These are phyloP conservation scores for Slavum lentiscoides DNA, from an alignment of 2,888 invertebrate species.

Conservation along the genomic window DNA sequence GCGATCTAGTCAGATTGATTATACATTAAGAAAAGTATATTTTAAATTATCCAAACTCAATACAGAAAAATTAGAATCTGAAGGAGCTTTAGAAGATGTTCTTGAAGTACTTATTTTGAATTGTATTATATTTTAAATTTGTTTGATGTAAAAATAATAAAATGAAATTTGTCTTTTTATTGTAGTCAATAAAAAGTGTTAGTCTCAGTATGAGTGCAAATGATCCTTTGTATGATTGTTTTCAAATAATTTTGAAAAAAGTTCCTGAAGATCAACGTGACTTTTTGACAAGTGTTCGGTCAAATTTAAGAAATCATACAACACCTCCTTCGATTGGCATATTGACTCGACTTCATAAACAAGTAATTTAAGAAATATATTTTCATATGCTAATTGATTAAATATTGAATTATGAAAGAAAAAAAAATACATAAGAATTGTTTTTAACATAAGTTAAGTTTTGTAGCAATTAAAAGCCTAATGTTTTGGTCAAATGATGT, in stretches of 20 bases:
- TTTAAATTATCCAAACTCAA: conserved; percentile 93
- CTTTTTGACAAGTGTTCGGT: conserved; percentile 68
- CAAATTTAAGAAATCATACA: conserved; percentile 68
- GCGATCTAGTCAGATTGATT: conserved; percentile 77
- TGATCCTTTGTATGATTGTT: conserved; percentile 75
- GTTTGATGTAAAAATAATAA: not conserved
- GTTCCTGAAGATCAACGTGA: conserved; percentile 64
- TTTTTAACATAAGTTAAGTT: conserved; percentile 72
- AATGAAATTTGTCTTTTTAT: conserved; percentile 16
- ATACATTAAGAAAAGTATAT: conserved; percentile 82
- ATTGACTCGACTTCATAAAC: conserved; percentile 49
- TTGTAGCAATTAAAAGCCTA: conserved; percentile 84
- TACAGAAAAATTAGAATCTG: conserved; percentile 94
- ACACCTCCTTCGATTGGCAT: conserved; percentile 37
- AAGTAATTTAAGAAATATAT: conserved; percentile 29
- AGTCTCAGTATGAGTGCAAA: conserved; percentile 75
- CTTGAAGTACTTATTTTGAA: conserved; percentile 70
- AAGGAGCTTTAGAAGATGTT: conserved; percentile 93
- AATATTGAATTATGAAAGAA: not conserved
- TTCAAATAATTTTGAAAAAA: conserved; percentile 89
- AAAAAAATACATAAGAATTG: not conserved
- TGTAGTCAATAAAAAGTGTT: conserved; percentile 80
- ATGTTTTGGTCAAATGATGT: conserved; percentile 91
- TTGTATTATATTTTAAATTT: conserved; percentile 16
- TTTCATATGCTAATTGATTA: not conserved